Evolutionary conservation across 2,797 vertebrate genomes (phyloP).

Genomic region (Masticophis lateralis): DNA sequence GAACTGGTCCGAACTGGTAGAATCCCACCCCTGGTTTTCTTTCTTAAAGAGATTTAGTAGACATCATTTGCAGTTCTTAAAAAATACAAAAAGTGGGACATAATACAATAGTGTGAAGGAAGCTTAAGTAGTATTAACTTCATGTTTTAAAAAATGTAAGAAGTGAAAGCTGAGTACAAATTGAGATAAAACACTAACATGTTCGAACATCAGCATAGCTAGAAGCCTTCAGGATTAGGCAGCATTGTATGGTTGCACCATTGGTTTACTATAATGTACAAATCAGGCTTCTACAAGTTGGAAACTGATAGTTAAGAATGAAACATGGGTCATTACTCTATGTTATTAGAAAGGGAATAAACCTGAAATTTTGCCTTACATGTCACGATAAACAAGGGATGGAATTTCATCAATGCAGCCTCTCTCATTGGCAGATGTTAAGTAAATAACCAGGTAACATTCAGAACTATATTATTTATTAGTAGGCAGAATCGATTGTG

Average conservation of each 20-base stretch:
- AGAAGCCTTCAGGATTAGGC: not conserved
- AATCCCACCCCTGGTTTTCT: not conserved
- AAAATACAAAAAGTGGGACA: not conserved
- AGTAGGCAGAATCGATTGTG: not conserved
- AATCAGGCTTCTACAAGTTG: not conserved
- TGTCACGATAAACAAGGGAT: not conserved
- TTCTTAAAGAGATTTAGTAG: not conserved
- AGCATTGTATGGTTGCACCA: not conserved
- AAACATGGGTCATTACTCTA: not conserved
- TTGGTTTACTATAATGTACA: not conserved
- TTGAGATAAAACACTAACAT: not conserved
- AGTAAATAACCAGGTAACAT: not conserved
- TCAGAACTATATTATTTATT: not conserved
- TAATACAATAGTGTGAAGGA: not conserved
- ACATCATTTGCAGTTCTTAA: not conserved
- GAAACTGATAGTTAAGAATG: not conserved
- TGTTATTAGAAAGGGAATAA: not conserved
- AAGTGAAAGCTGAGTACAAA: not conserved
- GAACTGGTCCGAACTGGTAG: too few relatives aligned
- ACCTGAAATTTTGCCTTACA: not conserved
- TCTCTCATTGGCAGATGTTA: not conserved
- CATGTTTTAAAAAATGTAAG: not conserved
- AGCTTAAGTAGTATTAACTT: not conserved
- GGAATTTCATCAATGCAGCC: not conserved
- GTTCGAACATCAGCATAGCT: not conserved